Conservation (phyloP, 2,113 vertebrate genomes). For the Oceanodroma tethys region DNA sequence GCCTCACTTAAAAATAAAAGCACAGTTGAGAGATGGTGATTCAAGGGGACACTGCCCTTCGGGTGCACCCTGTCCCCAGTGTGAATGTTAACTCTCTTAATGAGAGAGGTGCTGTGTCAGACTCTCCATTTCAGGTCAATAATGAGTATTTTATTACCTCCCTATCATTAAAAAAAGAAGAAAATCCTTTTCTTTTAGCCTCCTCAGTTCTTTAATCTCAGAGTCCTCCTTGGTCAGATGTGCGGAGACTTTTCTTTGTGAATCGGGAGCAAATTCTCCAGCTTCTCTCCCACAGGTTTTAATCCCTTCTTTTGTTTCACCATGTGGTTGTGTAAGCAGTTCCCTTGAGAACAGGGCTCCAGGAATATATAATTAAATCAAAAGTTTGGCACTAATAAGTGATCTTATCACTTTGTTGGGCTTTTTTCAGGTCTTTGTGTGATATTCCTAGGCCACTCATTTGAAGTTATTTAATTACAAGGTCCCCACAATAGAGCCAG, state of each 20-base stretch:
- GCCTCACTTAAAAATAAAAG: background rate
- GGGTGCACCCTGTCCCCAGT: background rate
- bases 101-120: background rate
- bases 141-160: background rate
- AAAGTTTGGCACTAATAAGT: slow-evolving; percentile 60
- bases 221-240: background rate
- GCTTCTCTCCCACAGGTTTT: slow-evolving; percentile 51
- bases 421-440: slow-evolving; percentile 66
- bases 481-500: background rate
- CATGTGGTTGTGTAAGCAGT: slow-evolving; percentile 63
- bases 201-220: background rate
- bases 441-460: background rate
- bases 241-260: background rate
- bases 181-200: background rate
- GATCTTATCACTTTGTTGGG: slow-evolving; percentile 60
- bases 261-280: slow-evolving; percentile 15
- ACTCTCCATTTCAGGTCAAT: background rate
- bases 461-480: slow-evolving; percentile 65
- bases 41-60: background rate
- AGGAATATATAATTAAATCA: slow-evolving; percentile 71
- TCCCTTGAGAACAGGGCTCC: slow-evolving; percentile 56
- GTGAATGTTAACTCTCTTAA: background rate
- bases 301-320: slow-evolving; percentile 72
- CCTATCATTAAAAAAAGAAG: background rate
- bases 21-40: background rate